Evolutionary conservation across 2,888 invertebrate genomes (phyloP), one percentile per base, ranked within the genome.

Genomic region (Phengaris arion): DNA sequence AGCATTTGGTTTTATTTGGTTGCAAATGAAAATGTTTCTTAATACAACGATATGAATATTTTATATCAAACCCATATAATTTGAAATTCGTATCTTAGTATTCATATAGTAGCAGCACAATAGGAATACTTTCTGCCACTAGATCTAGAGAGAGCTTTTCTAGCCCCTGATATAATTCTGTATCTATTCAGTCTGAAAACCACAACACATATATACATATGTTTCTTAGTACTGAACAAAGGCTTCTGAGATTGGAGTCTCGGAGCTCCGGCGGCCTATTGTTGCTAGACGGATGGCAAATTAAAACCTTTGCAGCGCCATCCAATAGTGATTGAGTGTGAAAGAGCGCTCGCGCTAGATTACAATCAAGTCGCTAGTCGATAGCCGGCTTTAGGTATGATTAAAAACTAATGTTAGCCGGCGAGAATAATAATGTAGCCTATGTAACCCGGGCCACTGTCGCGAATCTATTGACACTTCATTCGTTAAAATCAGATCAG

Each of bases 211-310:
- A n/a, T 48, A 48, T 48, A 48, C 35, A 15, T 72, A 12, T 52
- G 22, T 52, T 52, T 72, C 72, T 72, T 70, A 70, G 52, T 15
- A 68, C 35, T 35, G 35, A 35, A 75, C 75, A 75, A 75, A 55
- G 55, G 75, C 52, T 75, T 35, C 77, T 76, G 76, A 76, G 77
- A 80, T 79, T 80, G 81, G 74, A 80, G 77, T 78, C 77, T 79
- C 77, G 79, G 75, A 69, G 76, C 78, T 77, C 74, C 77, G 74
- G 82, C 81, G 81, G 81, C 80, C 86, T 79, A 84, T 84, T 89
- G 89, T 85, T 87, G 83, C 83, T 89, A 90, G 92, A 90, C 85
- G 86, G 88, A 92, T 92, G 85, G 89, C 85, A 87, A 90, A 89
- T 89, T 90, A 90, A 90, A 88, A 83, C 85, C 87, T 81, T 85